phyloP scores from a whole-genome alignment of 1,140 invertebrate species.

The Ooceraea biroi region DNA sequence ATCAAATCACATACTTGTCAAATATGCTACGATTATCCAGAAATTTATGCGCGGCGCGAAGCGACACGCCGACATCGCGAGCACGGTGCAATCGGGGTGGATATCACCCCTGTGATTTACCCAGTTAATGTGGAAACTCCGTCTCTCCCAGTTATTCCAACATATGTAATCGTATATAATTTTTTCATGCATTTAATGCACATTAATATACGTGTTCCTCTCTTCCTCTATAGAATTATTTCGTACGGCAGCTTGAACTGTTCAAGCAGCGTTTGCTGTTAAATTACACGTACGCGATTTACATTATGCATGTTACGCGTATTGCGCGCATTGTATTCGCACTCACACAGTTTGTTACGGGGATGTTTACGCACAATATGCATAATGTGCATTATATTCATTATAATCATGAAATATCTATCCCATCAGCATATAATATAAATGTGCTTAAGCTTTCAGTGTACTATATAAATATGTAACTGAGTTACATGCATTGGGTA shows the following conservation, averaged over 20 bases:
- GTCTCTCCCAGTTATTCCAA: background rate
- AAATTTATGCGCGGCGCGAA: background rate
- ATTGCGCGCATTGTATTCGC: background rate
- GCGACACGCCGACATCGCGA: background rate
- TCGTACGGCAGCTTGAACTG: background rate
- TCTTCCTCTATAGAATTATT: constrained; percentile 20
- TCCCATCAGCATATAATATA: background rate
- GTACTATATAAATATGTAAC: background rate
- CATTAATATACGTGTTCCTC: too few species aligned
- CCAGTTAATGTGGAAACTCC: background rate
- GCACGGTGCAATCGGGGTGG: background rate
- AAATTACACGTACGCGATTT: constrained; percentile 19
- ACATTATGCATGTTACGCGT: background rate
- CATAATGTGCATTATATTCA: background rate
- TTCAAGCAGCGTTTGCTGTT: background rate
- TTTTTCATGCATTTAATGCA: too few species aligned
- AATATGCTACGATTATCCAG: background rate
- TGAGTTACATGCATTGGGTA: too few species aligned
- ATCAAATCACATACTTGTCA: background rate
- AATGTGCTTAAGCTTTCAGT: background rate
- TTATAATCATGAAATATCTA: constrained; percentile 1
- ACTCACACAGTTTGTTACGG: constrained; percentile 2
- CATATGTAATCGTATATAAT: too few species aligned
- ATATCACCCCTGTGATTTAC: background rate
- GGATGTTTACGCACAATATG: background rate